These are phyloP conservation scores for Synergus gifuensis DNA, from an alignment of 2,888 invertebrate species.

Conservation along the genomic window DNA sequence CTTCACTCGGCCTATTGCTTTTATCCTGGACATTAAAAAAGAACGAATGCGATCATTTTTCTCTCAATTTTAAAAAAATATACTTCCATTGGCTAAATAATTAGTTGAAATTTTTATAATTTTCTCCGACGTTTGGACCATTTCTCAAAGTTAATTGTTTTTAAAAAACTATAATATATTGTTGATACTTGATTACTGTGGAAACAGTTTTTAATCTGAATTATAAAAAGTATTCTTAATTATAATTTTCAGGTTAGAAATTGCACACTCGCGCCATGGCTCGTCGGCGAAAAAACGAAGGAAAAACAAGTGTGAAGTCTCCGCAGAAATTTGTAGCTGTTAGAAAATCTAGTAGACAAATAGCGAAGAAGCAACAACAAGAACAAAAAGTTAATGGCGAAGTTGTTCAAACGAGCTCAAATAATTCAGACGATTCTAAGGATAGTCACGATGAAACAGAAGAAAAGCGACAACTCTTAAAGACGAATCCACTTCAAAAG, in stretches of 20 bases:
- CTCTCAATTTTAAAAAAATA: too few relatives aligned
- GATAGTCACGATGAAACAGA: slow-evolving; percentile 57
- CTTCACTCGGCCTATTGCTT: too few relatives aligned
- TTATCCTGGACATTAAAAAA: too few relatives aligned
- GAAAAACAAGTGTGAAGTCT: slow-evolving; percentile 66
- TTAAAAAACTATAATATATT: too few relatives aligned
- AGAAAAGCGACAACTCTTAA: slow-evolving; percentile 45
- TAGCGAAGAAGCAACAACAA: slow-evolving; percentile 72
- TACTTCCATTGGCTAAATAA: too few relatives aligned
- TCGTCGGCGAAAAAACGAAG: slow-evolving; percentile 70
- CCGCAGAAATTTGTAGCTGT: slow-evolving; percentile 65
- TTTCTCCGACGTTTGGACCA: too few relatives aligned
- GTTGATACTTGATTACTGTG: too few relatives aligned
- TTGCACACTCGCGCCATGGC: slow-evolving; percentile 65
- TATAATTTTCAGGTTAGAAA: slow-evolving; percentile 15
- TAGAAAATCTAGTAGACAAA: slow-evolving; percentile 73
- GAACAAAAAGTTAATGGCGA: slow-evolving; percentile 71
- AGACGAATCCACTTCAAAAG: slow-evolving; percentile 39
- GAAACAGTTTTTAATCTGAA: too few relatives aligned
- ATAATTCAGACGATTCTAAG: slow-evolving; percentile 62
- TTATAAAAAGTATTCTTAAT: not conserved
- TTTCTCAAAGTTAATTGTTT: too few relatives aligned
- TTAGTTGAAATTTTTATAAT: too few relatives aligned
- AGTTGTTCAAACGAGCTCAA: slow-evolving; percentile 54
- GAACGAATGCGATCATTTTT: too few relatives aligned